Evolutionary conservation across 2,888 invertebrate species (phyloP).

Genomic region (Vanessa cardui): DNA sequence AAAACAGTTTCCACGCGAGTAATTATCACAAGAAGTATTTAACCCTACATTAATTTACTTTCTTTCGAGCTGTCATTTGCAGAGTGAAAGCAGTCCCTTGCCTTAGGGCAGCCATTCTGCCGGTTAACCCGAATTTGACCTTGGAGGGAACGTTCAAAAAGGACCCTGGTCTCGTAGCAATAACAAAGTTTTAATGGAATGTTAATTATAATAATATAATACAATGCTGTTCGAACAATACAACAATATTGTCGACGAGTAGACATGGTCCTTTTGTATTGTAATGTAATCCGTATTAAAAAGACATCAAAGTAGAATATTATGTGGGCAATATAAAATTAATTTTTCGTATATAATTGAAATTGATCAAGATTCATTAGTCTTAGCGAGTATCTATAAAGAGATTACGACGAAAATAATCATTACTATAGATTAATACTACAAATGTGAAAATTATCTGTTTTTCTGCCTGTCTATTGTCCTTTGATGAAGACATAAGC

Average conservation of each 20-base stretch:
- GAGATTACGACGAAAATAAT: too few relatives aligned
- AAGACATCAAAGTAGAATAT: too few relatives aligned
- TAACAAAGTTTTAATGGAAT: constrained; percentile 16
- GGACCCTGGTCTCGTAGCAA: background rate
- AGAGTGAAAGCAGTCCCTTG: constrained; percentile 20
- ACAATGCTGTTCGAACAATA: background rate
- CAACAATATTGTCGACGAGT: background rate
- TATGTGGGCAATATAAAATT: too few relatives aligned
- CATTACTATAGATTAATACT: too few relatives aligned
- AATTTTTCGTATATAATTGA: too few relatives aligned
- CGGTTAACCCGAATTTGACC: constrained; percentile 18
- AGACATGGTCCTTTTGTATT: too few relatives aligned
- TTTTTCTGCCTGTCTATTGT: too few relatives aligned
- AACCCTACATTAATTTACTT: constrained; percentile 32
- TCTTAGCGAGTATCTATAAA: too few relatives aligned
- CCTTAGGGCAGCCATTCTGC: constrained; percentile 16
- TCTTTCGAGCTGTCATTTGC: constrained; percentile 37
- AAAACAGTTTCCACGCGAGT: constrained; percentile 23
- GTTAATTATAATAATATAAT: constrained; percentile 19
- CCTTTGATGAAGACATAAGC: too few relatives aligned
- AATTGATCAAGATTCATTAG: too few relatives aligned
- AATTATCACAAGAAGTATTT: constrained; percentile 19
- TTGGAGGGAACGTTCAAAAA: constrained; percentile 12
- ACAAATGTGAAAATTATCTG: too few relatives aligned
- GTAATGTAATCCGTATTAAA: too few relatives aligned